These are phyloP conservation scores for Drosophila orosa DNA, from an alignment of 1,140 invertebrate species.

Conservation along the genomic window DNA sequence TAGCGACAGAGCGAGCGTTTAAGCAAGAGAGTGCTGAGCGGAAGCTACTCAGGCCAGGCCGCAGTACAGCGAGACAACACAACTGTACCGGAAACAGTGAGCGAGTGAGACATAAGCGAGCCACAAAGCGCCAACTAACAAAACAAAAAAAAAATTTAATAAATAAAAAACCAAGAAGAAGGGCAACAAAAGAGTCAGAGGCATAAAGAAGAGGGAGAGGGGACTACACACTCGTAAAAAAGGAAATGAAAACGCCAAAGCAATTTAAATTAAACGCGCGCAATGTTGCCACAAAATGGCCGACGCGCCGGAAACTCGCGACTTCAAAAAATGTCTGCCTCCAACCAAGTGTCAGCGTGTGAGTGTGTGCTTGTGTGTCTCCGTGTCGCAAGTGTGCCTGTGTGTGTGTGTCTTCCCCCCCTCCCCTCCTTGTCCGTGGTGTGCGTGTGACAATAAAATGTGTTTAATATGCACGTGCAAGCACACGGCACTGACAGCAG, in stretches of 20 bases:
- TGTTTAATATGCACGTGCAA: conserved; percentile 75
- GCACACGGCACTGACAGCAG: conserved; percentile 40
- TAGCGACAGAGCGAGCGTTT: conserved; percentile 8
- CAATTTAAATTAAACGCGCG: conserved; percentile 78
- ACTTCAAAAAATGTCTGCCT: conserved; percentile 56
- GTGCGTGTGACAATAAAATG: conserved; percentile 68
- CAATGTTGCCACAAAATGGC: conserved; percentile 54
- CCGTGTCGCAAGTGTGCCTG: conserved; percentile 18
- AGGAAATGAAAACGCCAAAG: conserved; percentile 58
- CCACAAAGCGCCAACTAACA: conserved; percentile 54
- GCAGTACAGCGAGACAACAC: conserved; percentile 33
- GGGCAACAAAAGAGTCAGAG: conserved; percentile 10
- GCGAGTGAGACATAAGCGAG: conserved; percentile 32
- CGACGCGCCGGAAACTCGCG: conserved; percentile 44
- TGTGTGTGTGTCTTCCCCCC: conserved; percentile 27
- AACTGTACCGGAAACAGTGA: conserved; percentile 36
- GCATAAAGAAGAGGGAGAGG: not conserved
- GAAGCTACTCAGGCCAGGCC: conserved; percentile 4
- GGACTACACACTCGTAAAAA: conserved; percentile 44
- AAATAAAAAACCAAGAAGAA: conserved; percentile 21
- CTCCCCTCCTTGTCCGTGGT: conserved; percentile 35
- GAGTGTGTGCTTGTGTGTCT: conserved; percentile 14
- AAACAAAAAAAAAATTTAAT: not conserved
- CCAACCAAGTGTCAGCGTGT: conserved; percentile 40
- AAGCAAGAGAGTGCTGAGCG: conserved; percentile 12